Conservation (phyloP, 2,888 invertebrate species). For the Scaptomyza parva region DNA sequence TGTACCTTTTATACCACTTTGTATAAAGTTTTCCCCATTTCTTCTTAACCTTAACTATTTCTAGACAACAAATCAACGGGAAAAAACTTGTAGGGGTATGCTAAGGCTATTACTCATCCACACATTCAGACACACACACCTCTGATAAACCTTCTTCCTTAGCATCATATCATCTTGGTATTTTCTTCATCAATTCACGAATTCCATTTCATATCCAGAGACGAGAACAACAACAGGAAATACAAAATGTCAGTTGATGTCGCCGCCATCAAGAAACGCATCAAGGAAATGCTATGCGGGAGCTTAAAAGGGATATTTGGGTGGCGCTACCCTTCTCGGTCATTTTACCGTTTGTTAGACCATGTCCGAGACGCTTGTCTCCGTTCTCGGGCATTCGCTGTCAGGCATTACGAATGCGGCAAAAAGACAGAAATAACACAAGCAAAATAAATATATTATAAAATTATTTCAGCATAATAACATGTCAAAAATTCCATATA, state of each 20-base stretch:
- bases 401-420: slow-evolving; percentile 66
- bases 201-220: slow-evolving; percentile 21
- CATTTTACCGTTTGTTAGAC: slow-evolving; percentile 3
- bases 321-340: not conserved
- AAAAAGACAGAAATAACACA: slow-evolving; percentile 13
- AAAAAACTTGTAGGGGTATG: no score
- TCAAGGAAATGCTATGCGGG: slow-evolving; percentile 42
- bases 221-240: slow-evolving; percentile 61
- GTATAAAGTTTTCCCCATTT: not conserved
- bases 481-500: slow-evolving; percentile 77
- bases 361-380: slow-evolving; percentile 44
- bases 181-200: slow-evolving; percentile 15
- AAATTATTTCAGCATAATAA: slow-evolving; percentile 84
- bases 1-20: not conserved
- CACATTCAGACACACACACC: slow-evolving; percentile 4
- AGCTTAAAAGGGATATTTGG: slow-evolving; percentile 38
- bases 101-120: slow-evolving; percentile 32
- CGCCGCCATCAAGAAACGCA: slow-evolving; percentile 64
- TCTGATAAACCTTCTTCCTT: not conserved
- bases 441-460: slow-evolving; percentile 83
- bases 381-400: slow-evolving; percentile 36
- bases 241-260: slow-evolving; percentile 64
- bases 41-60: no score
- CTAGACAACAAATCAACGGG: not conserved
- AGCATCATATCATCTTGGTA: not conserved